Evolutionary conservation across 2,888 invertebrate species (phyloP).

Genomic region (Aromia moschata): DNA sequence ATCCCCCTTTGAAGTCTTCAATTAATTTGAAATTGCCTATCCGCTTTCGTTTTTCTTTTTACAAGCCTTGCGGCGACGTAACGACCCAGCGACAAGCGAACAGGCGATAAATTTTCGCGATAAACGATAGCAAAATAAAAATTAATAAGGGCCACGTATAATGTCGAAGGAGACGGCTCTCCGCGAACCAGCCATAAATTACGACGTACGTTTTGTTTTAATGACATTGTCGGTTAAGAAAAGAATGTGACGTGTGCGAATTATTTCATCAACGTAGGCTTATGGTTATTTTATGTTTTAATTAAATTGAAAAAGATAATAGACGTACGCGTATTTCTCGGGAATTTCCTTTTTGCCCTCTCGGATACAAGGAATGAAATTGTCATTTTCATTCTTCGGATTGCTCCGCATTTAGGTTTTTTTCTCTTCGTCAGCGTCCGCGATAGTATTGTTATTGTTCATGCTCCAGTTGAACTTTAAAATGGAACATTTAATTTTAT

Average conservation of each 20-base stretch:
- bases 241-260: slow-evolving; percentile 48
- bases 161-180: slow-evolving; percentile 17
- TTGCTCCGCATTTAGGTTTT: slow-evolving; percentile 48
- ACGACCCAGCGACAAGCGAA: too few relatives aligned
- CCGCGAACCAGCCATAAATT: slow-evolving; percentile 27
- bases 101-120: slow-evolving; percentile 15
- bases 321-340: slow-evolving; percentile 49
- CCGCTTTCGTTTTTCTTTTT: too few relatives aligned
- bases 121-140: slow-evolving; percentile 6
- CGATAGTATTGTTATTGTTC: slow-evolving; percentile 34
- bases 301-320: slow-evolving; percentile 60
- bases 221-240: slow-evolving; percentile 41
- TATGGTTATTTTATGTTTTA: slow-evolving; percentile 61
- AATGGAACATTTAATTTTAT: slow-evolving; percentile 36
- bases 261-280: slow-evolving; percentile 50
- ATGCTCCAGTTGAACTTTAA: slow-evolving; percentile 37
- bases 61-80: too few relatives aligned
- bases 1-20: too few relatives aligned
- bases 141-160: background rate
- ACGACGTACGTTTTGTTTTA: slow-evolving; percentile 38
- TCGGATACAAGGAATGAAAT: slow-evolving; percentile 56
- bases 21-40: too few relatives aligned
- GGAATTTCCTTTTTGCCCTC: slow-evolving; percentile 51
- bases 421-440: too few relatives aligned
- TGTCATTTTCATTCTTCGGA: slow-evolving; percentile 59